Conservation (phyloP, 2,113 vertebrate genomes). For the Sceloporus undulatus region DNA sequence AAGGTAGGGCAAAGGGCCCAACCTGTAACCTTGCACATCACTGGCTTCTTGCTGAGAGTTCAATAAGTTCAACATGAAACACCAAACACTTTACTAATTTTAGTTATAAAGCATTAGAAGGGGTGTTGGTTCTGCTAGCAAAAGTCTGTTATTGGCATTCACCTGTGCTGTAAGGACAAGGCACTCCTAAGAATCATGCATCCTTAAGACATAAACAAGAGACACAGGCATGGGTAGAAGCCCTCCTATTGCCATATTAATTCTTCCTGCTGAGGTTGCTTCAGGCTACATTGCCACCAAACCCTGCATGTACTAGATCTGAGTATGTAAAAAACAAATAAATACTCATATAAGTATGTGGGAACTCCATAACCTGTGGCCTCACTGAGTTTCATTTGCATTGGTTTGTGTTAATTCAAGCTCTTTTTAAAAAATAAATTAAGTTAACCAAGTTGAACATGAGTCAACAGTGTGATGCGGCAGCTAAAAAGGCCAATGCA, state of each 20-base stretch:
- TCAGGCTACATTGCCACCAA: not conserved
- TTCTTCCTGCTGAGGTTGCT: not conserved
- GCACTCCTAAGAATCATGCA: not conserved
- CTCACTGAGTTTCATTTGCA: not conserved
- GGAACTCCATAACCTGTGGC: not conserved
- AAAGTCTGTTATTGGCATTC: not conserved
- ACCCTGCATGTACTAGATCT: no score
- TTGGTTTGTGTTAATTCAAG: not conserved
- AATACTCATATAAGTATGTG: not conserved
- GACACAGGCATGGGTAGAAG: not conserved
- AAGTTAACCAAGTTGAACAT: not conserved
- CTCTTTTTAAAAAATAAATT: not conserved
- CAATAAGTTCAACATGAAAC: conserved; percentile 15
- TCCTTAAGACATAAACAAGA: not conserved
- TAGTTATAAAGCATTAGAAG: not conserved
- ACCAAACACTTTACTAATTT: not conserved
- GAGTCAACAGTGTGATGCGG: no score
- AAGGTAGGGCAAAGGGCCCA: not conserved
- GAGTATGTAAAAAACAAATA: not conserved
- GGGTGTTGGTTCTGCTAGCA: not conserved
- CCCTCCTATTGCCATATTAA: not conserved
- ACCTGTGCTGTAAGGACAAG: not conserved
- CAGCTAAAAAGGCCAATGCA: no score
- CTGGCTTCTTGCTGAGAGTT: conserved; percentile 2
- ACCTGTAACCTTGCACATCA: not conserved